phyloP scores from a whole-genome alignment of 2,797 vertebrate genomes.

The Typhlichthys subterraneus region DNA sequence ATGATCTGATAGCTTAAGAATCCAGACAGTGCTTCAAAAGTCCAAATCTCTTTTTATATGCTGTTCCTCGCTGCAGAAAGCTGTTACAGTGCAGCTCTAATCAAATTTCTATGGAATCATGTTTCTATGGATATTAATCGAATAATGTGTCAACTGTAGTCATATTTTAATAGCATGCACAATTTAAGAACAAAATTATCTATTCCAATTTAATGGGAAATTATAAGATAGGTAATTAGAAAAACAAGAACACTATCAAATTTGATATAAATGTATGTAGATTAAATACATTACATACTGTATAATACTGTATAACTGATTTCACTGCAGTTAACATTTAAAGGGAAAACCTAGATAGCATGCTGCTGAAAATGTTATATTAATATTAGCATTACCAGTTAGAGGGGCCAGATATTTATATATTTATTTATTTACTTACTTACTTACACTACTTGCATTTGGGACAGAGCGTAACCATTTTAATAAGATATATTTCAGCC shows the following conservation, averaged over 20 bases:
- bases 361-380: too few relatives aligned
- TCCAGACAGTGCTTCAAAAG: too few relatives aligned
- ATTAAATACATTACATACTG: background rate
- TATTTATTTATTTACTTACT: conserved; percentile 5
- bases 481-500: conserved; percentile 12
- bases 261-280: background rate
- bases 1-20: too few relatives aligned
- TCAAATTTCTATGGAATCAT: too few relatives aligned
- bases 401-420: conserved; percentile 6
- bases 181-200: background rate
- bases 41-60: background rate
- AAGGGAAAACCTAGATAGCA: too few relatives aligned
- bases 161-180: background rate
- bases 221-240: too few relatives aligned
- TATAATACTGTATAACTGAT: too few relatives aligned
- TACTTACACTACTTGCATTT: background rate
- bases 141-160: too few relatives aligned
- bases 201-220: conserved; percentile 21
- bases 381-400: too few relatives aligned
- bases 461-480: conserved; percentile 14
- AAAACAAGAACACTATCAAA: conserved; percentile 18
- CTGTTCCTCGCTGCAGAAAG: background rate
- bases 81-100: background rate
- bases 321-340: too few relatives aligned
- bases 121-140: too few relatives aligned